Evolutionary conservation across 2,888 invertebrate genomes (phyloP), one percentile per base, ranked within the genome.

Genomic region (Furcula furcula): DNA sequence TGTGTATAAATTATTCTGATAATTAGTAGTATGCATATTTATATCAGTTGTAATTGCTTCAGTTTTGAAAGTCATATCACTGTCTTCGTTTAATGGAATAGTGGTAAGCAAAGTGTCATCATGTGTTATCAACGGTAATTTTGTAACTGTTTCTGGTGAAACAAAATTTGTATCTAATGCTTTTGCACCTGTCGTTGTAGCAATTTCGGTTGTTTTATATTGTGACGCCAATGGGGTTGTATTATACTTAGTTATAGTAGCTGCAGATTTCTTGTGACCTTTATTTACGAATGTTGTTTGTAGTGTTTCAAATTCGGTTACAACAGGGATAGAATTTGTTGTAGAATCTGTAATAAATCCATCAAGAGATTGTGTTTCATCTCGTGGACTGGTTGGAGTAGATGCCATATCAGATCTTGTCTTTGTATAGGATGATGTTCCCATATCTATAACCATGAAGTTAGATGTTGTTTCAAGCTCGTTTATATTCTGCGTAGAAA

Each of bases 61-160:
- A 26, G 26, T 11, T 13, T 31, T 20, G 30, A 22, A 14, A 29
- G 26, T 40, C 13, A 27, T 36, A 9, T 43, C 10, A 11, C 39
- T 23, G 33, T 45, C 4, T 11, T 22, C 12, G 7, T 13, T 6
- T 6, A 12, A 23, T 12, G 7, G 12, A n/a, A 12, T 12, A 23
- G 16, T 4, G n/a, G n/a, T 21, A 6, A 10, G 5, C 10, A 10
- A 6, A 21, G 21, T 10, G 9, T 2, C 21, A 4, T 21, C 21
- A 21, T 21, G 5, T 2, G 10, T 10, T 21, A 21, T 10, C 5
- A 21, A 21, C 4, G 21, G 21, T 21, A 10, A 4, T 3, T 4
- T 21, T 21, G 10, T 21, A 0, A 4, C 21, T n/a, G 5, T 10
- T 21, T 21, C 5, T 2, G 10, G 3, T 16, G 16, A 4, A 16